Conservation (phyloP, 2,797 vertebrate genomes). For the Scyliorhinus canicula region DNA sequence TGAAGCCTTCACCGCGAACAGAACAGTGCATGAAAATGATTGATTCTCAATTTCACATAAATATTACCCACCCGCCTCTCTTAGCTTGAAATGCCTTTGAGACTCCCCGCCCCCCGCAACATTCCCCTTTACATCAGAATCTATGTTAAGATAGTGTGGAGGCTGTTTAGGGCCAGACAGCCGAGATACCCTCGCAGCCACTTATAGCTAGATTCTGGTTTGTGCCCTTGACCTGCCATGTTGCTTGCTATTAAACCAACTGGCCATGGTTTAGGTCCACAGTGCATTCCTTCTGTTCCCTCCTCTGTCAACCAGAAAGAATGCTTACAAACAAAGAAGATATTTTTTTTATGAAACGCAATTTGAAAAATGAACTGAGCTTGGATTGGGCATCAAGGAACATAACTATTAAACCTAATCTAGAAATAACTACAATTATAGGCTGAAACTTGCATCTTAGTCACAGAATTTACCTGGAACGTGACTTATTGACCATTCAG, state of each 20-base stretch:
- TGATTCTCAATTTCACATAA: neutral
- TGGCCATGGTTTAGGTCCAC: neutral
- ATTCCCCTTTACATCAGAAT: neutral
- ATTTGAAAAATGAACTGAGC: neutral
- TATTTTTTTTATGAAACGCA: neutral
- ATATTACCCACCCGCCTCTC: neutral
- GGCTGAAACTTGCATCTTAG: neutral
- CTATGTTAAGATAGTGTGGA: neutral
- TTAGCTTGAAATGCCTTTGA: neutral
- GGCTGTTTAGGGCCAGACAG: neutral
- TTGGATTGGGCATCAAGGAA: neutral
- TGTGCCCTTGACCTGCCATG: neutral
- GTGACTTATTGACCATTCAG: neutral
- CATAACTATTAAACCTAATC: neutral
- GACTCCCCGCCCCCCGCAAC: too few species aligned
- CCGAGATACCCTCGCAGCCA: too few species aligned
- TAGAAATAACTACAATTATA: neutral
- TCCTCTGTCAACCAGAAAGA: neutral
- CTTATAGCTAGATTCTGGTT: too few species aligned
- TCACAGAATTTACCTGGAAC: neutral
- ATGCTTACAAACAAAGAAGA: neutral
- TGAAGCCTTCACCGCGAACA: neutral
- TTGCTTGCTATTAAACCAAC: neutral
- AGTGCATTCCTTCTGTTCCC: neutral
- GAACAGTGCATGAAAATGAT: neutral